A percentile compares a stretch with the other conserved stretches of the same genome.
Conservation (phyloP, 2,888 invertebrate species). For the Lepidochrysops patricia region DNA sequence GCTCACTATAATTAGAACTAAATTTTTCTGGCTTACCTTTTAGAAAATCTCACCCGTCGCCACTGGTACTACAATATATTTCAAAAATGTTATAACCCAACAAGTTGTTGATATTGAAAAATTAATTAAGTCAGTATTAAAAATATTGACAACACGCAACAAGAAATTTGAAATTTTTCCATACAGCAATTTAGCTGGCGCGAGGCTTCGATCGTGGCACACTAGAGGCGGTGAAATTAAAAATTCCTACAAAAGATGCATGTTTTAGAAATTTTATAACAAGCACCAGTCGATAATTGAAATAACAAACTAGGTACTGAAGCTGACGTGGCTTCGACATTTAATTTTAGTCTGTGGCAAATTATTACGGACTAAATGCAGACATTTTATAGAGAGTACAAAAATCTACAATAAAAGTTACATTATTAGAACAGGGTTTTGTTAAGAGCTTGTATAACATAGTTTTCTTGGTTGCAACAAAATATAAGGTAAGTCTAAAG, state of each 20-base stretch:
- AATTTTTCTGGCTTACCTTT: no score
- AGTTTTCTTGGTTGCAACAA: no score
- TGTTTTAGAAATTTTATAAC: conserved; percentile 50
- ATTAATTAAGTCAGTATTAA: conserved; percentile 1
- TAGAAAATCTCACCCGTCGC: no score
- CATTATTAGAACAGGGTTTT: no score
- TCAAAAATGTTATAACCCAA: not conserved
- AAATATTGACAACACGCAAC: conserved; percentile 9
- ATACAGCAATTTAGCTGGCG: conserved; percentile 11
- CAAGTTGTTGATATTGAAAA: not conserved
- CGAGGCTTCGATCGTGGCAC: conserved; percentile 19
- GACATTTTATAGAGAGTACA: conserved; percentile 22
- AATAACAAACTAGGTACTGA: conserved; percentile 57
- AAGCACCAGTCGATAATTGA: conserved; percentile 58
- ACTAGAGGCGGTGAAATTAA: conserved; percentile 30
- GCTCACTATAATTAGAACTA: no score
- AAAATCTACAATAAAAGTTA: not conserved
- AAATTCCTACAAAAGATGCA: conserved; percentile 39
- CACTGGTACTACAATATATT: no score
- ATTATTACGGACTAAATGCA: conserved; percentile 36
- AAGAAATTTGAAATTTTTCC: conserved; percentile 4
- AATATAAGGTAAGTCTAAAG: no score
- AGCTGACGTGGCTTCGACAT: conserved; percentile 58
- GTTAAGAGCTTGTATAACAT: no score
- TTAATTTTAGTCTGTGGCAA: conserved; percentile 60